A percentile compares a stretch with the other conserved stretches of the same genome.
These are phyloP conservation scores for Bettongia penicillata DNA, from an alignment of 2,113 vertebrate species.

Conservation along the genomic window DNA sequence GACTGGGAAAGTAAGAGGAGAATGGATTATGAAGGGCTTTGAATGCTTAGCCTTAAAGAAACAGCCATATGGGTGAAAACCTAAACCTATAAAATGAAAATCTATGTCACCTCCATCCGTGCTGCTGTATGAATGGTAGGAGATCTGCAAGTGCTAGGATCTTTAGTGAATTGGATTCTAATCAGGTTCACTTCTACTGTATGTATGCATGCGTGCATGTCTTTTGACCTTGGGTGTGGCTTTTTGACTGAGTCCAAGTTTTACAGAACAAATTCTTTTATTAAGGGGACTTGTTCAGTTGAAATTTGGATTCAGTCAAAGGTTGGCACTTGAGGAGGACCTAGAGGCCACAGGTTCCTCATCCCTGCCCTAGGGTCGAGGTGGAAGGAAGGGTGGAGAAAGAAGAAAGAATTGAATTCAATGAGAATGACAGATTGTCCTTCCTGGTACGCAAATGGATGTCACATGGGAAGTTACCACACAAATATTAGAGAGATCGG, in stretches of 20 bases:
- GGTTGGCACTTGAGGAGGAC: too few relatives aligned
- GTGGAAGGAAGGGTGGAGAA: neutral
- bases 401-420: neutral
- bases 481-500: neutral
- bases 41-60: neutral
- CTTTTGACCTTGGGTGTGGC: too few relatives aligned
- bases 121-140: neutral
- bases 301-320: too few relatives aligned
- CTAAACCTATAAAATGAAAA: neutral
- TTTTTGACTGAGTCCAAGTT: too few relatives aligned
- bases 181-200: neutral
- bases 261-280: too few relatives aligned
- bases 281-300: too few relatives aligned
- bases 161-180: neutral
- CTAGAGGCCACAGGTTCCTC: too few relatives aligned
- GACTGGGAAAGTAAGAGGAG: neutral
- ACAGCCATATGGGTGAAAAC: neutral
- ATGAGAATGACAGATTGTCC: neutral
- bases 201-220: neutral
- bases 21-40: neutral
- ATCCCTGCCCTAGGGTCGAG: too few relatives aligned
- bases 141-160: neutral
- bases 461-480: neutral
- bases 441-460: neutral
- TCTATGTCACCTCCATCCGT: neutral